Percentiles rank a stretch among this genome's conserved stretches.
Evolutionary conservation across 2,113 vertebrate species (phyloP).

Genomic region (Phylloscopus whistleri): DNA sequence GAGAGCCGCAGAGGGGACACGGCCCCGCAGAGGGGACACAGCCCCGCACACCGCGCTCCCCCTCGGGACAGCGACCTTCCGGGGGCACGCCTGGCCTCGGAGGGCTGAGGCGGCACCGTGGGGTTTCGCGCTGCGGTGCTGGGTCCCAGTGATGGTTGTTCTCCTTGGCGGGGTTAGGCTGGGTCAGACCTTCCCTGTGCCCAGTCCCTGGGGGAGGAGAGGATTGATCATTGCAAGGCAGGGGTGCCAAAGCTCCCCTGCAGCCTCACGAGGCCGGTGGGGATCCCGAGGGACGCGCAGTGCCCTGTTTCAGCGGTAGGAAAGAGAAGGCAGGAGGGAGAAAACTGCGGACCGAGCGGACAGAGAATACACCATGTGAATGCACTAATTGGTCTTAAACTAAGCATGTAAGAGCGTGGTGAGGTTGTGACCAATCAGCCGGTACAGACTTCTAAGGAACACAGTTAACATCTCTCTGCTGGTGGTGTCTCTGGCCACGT

Average conservation of each 20-base stretch:
- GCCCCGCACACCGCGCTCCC: neutral
- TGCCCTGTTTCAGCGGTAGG: accelerated
- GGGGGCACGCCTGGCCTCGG: neutral
- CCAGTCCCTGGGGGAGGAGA: neutral
- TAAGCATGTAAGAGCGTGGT: neutral
- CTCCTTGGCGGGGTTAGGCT: neutral
- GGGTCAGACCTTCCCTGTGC: neutral
- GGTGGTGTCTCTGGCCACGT: neutral
- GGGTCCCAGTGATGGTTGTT: no score
- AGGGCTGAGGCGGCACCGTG: accelerated
- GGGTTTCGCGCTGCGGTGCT: neutral
- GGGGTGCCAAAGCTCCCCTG: neutral
- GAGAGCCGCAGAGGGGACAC: neutral
- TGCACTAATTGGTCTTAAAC: neutral
- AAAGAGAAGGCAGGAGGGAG: neutral
- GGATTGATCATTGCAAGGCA: accelerated
- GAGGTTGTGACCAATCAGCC: neutral
- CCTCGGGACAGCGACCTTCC: neutral
- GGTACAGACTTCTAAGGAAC: accelerated
- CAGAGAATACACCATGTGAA: neutral
- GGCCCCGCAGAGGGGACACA: no score
- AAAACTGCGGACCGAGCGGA: no score
- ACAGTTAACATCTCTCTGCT: accelerated
- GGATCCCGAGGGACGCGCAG: accelerated
- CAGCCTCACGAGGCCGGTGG: neutral